Base-by-base conservation (phyloP, 2,888 invertebrate species). In the Epinotia nisella region DNA sequence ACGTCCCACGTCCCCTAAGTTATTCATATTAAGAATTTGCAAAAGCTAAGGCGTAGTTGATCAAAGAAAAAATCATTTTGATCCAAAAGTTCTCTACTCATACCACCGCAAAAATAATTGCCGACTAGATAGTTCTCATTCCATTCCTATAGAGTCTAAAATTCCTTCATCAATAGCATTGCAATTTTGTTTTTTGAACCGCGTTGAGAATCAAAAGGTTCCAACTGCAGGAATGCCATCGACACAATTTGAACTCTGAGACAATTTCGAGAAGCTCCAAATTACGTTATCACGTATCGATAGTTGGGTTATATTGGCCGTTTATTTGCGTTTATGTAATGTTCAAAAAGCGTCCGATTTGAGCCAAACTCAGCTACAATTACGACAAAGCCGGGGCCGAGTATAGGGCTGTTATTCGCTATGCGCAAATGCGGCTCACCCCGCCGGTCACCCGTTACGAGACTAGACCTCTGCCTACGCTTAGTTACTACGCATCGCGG, bases 301-400 rank as follows among this genome's bases (percentile, higher is more conserved):
- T 17, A 17, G 17, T 51, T 51, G 17, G 17, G n/a, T n/a, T n/a
- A 21, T 55, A 24, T 55, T 10, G 13, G 9, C 13, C 49, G 53
- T 39, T 55, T 39, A 65, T 53, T 55, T 56, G 41, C 35, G 21
- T 53, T 66, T 21, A 41, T 39, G 41, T 41, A 21, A 66, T 56
- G 29, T 35, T 21, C 41, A 61, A 65, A 71, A 59, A 65, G 59
- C 70, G 51, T 66, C 60, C 71, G 67, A 66, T 71, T 66, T 61
- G n/a, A 55, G 60, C 60, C 66, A 71, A 67, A 71, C 59, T 49
- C 62, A 45, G 55, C 59, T 70, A 53, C 74, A 74, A 75, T 74
- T 76, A 75, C 74, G 49, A 67, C 66, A 71, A 64, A 64, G 73
- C 58, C 55, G 7, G 45, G 29, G 66, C 70, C 75, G 21, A 59